These are phyloP conservation scores for Bombus affinis DNA, from an alignment of 1,140 invertebrate genomes.

Conservation along the genomic window DNA sequence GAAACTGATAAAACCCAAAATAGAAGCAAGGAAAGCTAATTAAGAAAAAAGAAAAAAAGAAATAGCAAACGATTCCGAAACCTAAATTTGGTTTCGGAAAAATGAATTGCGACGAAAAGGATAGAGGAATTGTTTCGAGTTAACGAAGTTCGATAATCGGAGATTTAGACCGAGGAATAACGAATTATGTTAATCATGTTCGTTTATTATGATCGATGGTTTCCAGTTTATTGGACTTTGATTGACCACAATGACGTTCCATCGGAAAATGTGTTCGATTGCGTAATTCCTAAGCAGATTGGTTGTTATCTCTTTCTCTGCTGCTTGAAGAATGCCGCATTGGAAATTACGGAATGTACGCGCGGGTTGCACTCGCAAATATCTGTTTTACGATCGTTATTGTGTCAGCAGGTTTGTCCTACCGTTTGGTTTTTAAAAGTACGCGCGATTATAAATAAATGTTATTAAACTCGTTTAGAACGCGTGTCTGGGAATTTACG, in stretches of 20 bases:
- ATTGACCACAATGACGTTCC: not conserved
- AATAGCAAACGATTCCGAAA: too few species aligned
- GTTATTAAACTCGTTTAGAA: too few species aligned
- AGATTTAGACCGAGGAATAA: not conserved
- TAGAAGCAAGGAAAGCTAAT: too few species aligned
- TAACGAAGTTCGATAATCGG: too few species aligned
- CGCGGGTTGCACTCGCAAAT: not conserved
- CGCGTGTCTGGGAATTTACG: too few species aligned
- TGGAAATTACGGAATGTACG: not conserved
- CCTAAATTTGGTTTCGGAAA: too few species aligned
- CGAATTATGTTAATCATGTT: not conserved
- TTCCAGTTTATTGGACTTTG: slow-evolving; percentile 4
- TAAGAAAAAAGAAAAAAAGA: too few species aligned
- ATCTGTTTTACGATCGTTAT: not conserved
- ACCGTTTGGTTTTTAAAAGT: not conserved
- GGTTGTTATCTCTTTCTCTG: not conserved
- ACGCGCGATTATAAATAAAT: too few species aligned
- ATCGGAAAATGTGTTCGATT: not conserved
- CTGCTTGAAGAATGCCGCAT: not conserved
- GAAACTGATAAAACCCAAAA: too few species aligned
- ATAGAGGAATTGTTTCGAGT: too few species aligned
- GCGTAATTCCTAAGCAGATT: not conserved
- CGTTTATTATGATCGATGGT: not conserved
- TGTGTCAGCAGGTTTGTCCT: not conserved
- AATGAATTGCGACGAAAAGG: too few species aligned